phyloP scores from a whole-genome alignment of 2,113 vertebrate genomes.

The Dicaeum eximium region DNA sequence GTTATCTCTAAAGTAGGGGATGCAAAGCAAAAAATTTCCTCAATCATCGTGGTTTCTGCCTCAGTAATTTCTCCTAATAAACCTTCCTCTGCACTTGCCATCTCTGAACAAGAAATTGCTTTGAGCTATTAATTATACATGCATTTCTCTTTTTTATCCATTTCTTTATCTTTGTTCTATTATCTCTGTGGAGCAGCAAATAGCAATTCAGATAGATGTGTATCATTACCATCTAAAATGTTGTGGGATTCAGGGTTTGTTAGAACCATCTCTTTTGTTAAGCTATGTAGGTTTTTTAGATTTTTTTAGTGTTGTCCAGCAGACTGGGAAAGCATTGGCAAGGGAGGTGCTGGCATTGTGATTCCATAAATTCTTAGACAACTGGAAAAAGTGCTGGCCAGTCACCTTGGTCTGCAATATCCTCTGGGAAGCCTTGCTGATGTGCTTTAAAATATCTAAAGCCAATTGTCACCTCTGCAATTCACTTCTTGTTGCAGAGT shows the following conservation, averaged over 20 bases:
- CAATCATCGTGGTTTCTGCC: background rate
- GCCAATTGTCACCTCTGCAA: background rate
- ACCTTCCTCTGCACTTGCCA: background rate
- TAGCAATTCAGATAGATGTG: background rate
- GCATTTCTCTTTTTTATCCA: background rate
- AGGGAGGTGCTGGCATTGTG: background rate
- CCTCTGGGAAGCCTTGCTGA: background rate
- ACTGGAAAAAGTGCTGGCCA: background rate
- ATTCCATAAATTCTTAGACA: background rate
- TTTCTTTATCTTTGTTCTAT: background rate
- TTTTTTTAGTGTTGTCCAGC: background rate
- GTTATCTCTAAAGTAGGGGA: background rate
- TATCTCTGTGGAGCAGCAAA: background rate
- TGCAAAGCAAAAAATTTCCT: background rate
- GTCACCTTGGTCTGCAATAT: background rate
- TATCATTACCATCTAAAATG: background rate
- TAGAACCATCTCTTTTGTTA: background rate
- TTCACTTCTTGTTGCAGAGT: background rate
- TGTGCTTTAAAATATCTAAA: background rate
- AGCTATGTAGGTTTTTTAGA: background rate
- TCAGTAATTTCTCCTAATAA: conserved; percentile 10
- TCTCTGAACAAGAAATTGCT: background rate
- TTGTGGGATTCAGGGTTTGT: background rate
- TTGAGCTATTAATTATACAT: background rate
- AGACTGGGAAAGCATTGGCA: background rate